phyloP scores from a whole-genome alignment of 1,140 invertebrate species.

The Mycetomoellerius zeteki region DNA sequence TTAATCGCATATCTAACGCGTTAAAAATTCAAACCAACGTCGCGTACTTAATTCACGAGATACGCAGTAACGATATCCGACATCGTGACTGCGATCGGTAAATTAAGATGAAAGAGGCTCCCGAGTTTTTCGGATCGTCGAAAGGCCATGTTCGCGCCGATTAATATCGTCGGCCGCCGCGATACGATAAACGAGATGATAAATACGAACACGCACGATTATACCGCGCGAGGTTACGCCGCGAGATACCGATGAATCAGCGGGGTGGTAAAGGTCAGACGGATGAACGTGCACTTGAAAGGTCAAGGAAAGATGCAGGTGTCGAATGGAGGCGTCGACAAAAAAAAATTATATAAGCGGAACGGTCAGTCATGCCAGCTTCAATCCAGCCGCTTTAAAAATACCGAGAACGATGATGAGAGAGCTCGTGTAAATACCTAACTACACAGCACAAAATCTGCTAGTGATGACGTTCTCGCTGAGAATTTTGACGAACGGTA shows the following conservation, averaged over 20 bases:
- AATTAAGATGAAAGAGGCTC: constrained; percentile 52
- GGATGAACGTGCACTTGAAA: constrained; percentile 73
- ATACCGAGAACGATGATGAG: background rate
- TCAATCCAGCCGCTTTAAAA: constrained; percentile 23
- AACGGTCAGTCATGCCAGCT: constrained; percentile 51
- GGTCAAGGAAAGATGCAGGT: constrained; percentile 72
- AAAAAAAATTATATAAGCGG: constrained; percentile 54
- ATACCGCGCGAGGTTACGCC: constrained; percentile 67
- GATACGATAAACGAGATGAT: constrained; percentile 75
- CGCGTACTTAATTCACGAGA: background rate
- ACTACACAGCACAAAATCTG: background rate
- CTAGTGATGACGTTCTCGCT: background rate
- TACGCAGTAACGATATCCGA: constrained; percentile 5
- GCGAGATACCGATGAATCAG: constrained; percentile 74
- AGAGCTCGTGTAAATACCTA: background rate
- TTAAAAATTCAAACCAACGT: background rate
- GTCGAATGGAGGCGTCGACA: constrained; percentile 53
- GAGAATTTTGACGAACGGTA: constrained; percentile 13
- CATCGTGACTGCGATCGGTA: constrained; percentile 21
- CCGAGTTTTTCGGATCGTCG: constrained; percentile 18
- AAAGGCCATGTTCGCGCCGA: constrained; percentile 59
- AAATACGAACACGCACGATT: constrained; percentile 74
- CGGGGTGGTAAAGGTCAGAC: constrained; percentile 74
- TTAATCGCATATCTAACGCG: background rate
- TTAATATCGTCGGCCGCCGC: constrained; percentile 60